Evolutionary conservation across 1,140 invertebrate genomes (phyloP).

Genomic region (Eulimnadia texana): DNA sequence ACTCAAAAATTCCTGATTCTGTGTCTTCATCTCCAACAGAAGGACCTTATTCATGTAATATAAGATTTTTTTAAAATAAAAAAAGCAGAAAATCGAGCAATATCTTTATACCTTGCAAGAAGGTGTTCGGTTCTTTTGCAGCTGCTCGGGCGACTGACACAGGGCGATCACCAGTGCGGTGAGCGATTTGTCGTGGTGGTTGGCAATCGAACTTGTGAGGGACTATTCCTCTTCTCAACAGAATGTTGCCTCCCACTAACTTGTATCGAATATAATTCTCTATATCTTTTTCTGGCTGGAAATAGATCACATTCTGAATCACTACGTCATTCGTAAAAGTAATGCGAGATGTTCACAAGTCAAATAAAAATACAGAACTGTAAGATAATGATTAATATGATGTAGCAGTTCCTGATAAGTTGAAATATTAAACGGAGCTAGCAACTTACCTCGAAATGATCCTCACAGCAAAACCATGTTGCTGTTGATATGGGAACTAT

Average conservation of each 20-base stretch:
- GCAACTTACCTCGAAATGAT: conserved; percentile 1
- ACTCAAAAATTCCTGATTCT: not conserved
- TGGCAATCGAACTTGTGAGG: conserved; percentile 17
- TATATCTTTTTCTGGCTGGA: conserved; percentile 13
- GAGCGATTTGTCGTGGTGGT: too few species aligned
- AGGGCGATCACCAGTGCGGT: not conserved
- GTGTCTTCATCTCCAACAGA: not conserved
- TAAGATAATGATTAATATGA: not conserved
- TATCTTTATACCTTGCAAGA: not conserved
- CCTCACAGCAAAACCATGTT: not conserved
- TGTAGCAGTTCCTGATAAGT: not conserved
- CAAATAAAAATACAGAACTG: conserved; percentile 6
- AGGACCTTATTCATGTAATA: not conserved
- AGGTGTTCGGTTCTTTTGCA: not conserved
- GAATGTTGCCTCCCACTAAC: conserved; percentile 7
- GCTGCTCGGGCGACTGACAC: not conserved
- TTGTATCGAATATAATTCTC: conserved; percentile 12
- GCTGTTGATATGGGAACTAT: not conserved
- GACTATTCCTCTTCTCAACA: conserved; percentile 13
- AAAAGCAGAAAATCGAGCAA: not conserved
- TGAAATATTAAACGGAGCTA: not conserved
- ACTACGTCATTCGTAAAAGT: not conserved
- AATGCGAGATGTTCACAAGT: not conserved
- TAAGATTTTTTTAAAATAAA: not conserved
- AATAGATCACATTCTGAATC: not conserved